A percentile compares a stretch with the other conserved stretches of the same genome.
These are phyloP conservation scores for Lanistes nyassanus DNA, from an alignment of 1,140 invertebrate species.

Conservation along the genomic window DNA sequence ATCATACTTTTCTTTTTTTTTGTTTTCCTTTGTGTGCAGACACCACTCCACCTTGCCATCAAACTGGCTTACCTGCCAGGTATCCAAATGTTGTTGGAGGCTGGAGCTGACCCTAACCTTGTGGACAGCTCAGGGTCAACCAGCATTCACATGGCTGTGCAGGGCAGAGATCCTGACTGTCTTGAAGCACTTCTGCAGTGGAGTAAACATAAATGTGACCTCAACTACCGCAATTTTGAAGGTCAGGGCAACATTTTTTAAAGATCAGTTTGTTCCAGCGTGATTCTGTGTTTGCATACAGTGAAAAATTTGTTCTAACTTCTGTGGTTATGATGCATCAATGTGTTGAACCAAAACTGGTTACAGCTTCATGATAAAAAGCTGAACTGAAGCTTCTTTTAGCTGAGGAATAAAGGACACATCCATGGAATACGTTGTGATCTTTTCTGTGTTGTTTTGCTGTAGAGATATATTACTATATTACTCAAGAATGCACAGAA, in stretches of 20 bases:
- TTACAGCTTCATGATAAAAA: no score
- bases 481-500: no score
- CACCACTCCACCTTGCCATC: conserved; percentile 52
- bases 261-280: no score
- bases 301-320: background rate
- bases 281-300: background rate
- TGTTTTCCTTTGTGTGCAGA: conserved; percentile 29
- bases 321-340: no score
- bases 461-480: no score
- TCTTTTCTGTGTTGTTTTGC: no score
- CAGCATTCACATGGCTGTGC: conserved; percentile 48
- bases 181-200: conserved; percentile 37
- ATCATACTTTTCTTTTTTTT: no score
- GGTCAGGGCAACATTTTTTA: conserved; percentile 26
- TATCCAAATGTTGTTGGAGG: conserved; percentile 43
- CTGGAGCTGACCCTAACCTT: conserved; percentile 42
- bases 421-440: no score
- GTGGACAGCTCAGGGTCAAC: conserved; percentile 48
- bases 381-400: no score
- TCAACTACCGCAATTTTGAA: conserved; percentile 53
- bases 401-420: no score
- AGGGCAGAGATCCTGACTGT: conserved; percentile 30
- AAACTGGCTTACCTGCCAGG: conserved; percentile 43
- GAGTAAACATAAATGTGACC: conserved; percentile 32
- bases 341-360: no score